Conservation (phyloP, 2,797 vertebrate species). For the Netta rufina region DNA sequence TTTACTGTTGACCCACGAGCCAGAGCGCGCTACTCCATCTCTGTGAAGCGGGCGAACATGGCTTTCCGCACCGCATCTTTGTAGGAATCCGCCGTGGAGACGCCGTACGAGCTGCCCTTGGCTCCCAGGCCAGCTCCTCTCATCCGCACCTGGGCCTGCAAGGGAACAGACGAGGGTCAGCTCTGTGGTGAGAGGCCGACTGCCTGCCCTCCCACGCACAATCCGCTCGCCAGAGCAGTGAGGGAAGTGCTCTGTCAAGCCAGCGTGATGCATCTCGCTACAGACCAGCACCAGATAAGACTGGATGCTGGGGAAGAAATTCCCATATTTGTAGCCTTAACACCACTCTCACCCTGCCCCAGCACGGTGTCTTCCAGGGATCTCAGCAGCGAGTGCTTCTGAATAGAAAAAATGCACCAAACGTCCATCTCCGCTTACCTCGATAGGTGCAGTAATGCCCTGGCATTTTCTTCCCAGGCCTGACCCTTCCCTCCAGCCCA, state of each 20-base stretch:
- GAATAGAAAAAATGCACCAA: not conserved
- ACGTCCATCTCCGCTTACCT: constrained; percentile 77
- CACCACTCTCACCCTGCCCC: rapidly evolving
- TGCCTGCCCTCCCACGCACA: not conserved
- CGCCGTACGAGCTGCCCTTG: constrained; percentile 93
- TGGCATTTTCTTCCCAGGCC: constrained; percentile 96
- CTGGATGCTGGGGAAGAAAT: rapidly evolving
- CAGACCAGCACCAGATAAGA: rapidly evolving
- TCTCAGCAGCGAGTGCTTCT: not conserved
- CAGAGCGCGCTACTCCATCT: constrained; percentile 85
- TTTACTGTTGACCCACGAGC: not conserved
- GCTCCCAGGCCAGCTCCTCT: constrained; percentile 95
- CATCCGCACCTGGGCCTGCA: constrained; percentile 92
- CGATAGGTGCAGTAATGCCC: constrained; percentile 96
- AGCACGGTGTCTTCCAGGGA: not conserved
- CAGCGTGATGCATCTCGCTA: not conserved
- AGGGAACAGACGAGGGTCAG: constrained; percentile 13
- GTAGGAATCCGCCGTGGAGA: constrained; percentile 93
- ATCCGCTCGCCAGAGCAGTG: rapidly evolving
- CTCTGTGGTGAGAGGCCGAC: rapidly evolving
- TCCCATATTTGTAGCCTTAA: rapidly evolving
- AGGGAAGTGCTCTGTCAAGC: not conserved
- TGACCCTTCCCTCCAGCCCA: constrained; percentile 99
- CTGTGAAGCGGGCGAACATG: constrained; percentile 98
- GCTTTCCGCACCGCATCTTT: constrained; percentile 98